These are phyloP conservation scores for Ptychobarbus kaznakovi DNA, from an alignment of 2,797 vertebrate species.

Conservation along the genomic window DNA sequence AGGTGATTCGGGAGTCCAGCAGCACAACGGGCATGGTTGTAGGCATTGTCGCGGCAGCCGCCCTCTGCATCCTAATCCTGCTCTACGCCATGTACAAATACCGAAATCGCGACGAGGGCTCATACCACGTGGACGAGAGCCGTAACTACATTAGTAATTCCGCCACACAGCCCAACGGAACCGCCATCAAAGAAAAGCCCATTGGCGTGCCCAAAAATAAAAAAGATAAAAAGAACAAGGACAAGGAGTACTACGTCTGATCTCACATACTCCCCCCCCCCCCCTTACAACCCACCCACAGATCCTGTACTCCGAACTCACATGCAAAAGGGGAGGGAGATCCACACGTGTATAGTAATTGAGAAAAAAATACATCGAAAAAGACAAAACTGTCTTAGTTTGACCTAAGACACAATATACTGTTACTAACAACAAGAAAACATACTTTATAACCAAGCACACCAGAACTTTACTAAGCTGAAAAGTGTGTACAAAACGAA, in stretches of 20 bases:
- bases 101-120: constrained; percentile 97
- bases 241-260: constrained; percentile 99
- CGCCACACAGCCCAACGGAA: constrained; percentile 97
- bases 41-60: constrained; percentile 95
- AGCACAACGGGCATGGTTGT: constrained; percentile 99
- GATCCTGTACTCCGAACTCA: constrained; percentile 54
- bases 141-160: constrained; percentile 99
- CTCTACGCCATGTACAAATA: constrained; percentile 99
- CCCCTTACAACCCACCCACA: constrained; percentile 41
- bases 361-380: constrained; percentile 63
- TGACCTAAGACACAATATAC: constrained; percentile 87
- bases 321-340: constrained; percentile 51
- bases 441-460: constrained; percentile 92
- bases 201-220: constrained; percentile 94
- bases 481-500: constrained; percentile 55
- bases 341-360: constrained; percentile 66
- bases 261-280: constrained; percentile 47
- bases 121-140: constrained; percentile 98
- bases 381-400: constrained; percentile 83
- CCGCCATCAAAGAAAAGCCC: constrained; percentile 96
- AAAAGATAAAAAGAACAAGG: constrained; percentile 99
- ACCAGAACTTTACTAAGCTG: constrained; percentile 67
- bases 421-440: constrained; percentile 79
- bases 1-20: constrained; percentile 95
- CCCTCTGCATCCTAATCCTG: constrained; percentile 98